These are phyloP conservation scores for Zygaena filipendulae DNA, from an alignment of 2,888 invertebrate species.

Conservation along the genomic window DNA sequence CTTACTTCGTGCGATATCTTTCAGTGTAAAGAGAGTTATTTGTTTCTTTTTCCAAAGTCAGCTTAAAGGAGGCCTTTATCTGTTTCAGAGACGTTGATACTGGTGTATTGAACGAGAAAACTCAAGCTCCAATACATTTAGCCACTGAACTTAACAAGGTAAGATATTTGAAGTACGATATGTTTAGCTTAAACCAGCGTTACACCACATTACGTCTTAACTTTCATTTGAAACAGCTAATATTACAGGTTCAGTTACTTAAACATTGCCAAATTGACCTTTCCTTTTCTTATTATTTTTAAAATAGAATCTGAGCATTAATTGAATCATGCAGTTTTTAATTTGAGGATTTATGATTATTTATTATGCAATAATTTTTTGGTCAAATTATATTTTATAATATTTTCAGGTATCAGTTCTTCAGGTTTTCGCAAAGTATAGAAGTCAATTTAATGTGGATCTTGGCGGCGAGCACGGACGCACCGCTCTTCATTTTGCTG, in stretches of 20 bases:
- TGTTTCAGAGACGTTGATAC: constrained; percentile 74
- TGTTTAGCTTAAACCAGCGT: not conserved
- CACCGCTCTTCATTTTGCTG: constrained; percentile 86
- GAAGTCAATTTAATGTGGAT: constrained; percentile 76
- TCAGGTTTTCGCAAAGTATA: constrained; percentile 75
- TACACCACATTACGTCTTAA: not conserved
- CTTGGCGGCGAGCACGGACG: constrained; percentile 83
- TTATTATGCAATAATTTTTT: constrained; percentile 1
- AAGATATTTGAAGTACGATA: constrained; percentile 6
- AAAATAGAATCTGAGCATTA: too few species aligned
- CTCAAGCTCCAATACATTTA: constrained; percentile 82
- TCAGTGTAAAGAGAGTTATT: too few species aligned
- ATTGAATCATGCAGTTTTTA: too few species aligned
- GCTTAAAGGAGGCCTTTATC: too few species aligned
- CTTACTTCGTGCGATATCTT: too few species aligned
- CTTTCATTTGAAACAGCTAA: too few species aligned
- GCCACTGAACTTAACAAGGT: constrained; percentile 80
- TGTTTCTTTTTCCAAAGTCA: too few species aligned
- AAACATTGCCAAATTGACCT: too few species aligned
- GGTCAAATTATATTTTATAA: not conserved
- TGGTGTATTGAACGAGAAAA: constrained; percentile 77
- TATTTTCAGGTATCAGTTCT: constrained; percentile 69
- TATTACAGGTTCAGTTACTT: too few species aligned
- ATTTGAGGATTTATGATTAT: too few species aligned
- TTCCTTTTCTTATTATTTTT: too few species aligned